phyloP scores from a whole-genome alignment of 2,113 vertebrate genomes.

The Phrynosoma blainvillii region DNA sequence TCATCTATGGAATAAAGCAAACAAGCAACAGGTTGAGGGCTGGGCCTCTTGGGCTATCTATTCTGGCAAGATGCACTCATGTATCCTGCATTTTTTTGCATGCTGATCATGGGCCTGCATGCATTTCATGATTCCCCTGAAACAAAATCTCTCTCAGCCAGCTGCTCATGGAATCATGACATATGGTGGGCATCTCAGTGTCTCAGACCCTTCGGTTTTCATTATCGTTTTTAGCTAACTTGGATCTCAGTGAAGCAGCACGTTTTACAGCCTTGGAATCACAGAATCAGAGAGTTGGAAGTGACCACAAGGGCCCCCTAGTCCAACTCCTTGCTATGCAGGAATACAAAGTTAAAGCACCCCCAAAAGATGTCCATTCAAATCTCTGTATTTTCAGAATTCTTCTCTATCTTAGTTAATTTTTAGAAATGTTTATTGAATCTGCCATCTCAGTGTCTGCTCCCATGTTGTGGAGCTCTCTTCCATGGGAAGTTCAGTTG shows the following conservation, averaged over 20 bases:
- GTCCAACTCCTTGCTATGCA: too few relatives aligned
- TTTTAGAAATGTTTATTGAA: background rate
- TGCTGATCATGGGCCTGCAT: background rate
- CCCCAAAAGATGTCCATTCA: background rate
- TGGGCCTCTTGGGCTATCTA: too few relatives aligned
- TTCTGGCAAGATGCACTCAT: background rate
- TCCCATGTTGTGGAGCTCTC: too few relatives aligned
- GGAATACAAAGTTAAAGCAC: too few relatives aligned
- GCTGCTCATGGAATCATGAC: constrained; percentile 36
- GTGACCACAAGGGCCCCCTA: too few relatives aligned
- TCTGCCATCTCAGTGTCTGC: too few relatives aligned
- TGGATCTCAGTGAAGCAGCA: background rate
- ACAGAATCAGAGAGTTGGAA: too few relatives aligned
- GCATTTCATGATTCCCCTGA: constrained; percentile 12
- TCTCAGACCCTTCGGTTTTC: background rate
- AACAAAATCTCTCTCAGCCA: constrained; percentile 30
- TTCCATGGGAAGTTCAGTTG: too few relatives aligned
- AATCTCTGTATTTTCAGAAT: background rate
- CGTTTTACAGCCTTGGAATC: background rate
- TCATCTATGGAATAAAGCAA: background rate
- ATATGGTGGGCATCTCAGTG: background rate
- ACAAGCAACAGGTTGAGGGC: background rate
- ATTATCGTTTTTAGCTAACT: background rate
- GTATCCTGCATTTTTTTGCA: background rate
- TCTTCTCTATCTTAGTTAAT: background rate